Conservation (phyloP, 2,797 vertebrate species). For the Rhynchotus rufescens region DNA sequence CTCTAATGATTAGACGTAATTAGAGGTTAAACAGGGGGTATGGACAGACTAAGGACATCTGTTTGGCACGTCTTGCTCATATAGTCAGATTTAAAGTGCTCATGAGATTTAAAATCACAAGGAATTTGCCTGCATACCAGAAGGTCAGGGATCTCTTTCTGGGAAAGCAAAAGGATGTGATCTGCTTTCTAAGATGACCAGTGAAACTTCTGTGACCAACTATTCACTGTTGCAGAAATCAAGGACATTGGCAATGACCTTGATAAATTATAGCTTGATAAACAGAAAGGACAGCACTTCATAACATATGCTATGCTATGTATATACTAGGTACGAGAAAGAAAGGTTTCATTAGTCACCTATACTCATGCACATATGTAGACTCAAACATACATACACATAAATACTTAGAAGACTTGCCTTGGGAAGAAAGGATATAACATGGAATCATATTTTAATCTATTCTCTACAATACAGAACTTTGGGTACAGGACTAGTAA, state of each 20-base stretch:
- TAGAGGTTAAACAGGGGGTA: not conserved
- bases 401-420: not conserved
- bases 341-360: not conserved
- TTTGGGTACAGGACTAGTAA: not conserved
- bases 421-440: not conserved
- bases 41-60: not conserved
- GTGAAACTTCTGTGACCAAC: not conserved
- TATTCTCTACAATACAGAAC: not conserved
- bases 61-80: not conserved
- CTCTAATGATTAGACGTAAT: not conserved
- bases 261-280: not conserved
- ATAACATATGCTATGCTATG: not conserved
- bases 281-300: not conserved
- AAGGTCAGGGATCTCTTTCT: not conserved
- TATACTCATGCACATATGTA: fast-evolving
- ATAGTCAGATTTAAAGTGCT: not conserved
- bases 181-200: not conserved
- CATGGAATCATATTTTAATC: not conserved
- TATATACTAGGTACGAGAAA: not conserved
- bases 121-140: not conserved
- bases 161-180: not conserved
- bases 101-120: not conserved
- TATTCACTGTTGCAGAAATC: not conserved
- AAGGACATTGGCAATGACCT: not conserved
- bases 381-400: not conserved